Conservation (phyloP, 2,113 vertebrate genomes). For the Astatotilapia flaviijosephi region DNA sequence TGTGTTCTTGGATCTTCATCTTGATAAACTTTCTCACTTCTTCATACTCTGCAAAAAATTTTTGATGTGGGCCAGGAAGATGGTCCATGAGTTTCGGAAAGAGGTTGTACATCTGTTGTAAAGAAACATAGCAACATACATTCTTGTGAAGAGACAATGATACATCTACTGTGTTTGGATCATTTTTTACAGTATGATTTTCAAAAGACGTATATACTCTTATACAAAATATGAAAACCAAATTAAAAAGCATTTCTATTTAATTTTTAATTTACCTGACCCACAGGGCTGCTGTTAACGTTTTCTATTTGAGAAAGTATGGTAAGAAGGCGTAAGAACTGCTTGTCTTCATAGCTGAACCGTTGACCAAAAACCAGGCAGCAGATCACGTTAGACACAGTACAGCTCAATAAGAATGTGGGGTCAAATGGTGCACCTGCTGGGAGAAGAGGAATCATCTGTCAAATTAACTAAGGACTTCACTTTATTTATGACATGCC, state of each 20-base stretch:
- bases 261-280: background rate
- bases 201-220: background rate
- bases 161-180: background rate
- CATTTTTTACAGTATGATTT: background rate
- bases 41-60: background rate
- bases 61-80: conserved; percentile 71
- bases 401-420: conserved; percentile 45
- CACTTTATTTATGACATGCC: background rate
- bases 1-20: conserved; percentile 66
- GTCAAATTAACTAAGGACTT: background rate
- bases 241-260: background rate
- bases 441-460: background rate
- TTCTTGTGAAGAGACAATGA: background rate
- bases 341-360: conserved; percentile 67
- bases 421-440: conserved; percentile 66
- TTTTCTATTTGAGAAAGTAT: background rate
- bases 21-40: conserved; percentile 43
- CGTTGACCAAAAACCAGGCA: conserved; percentile 75
- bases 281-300: conserved; percentile 33
- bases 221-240: background rate
- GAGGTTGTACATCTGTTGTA: conserved; percentile 72
- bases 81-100: conserved; percentile 68
- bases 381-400: conserved; percentile 78
- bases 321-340: conserved; percentile 62
- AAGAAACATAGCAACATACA: background rate